These are phyloP conservation scores for Pomacea canaliculata DNA, from an alignment of 2,888 invertebrate species.

Conservation along the genomic window DNA sequence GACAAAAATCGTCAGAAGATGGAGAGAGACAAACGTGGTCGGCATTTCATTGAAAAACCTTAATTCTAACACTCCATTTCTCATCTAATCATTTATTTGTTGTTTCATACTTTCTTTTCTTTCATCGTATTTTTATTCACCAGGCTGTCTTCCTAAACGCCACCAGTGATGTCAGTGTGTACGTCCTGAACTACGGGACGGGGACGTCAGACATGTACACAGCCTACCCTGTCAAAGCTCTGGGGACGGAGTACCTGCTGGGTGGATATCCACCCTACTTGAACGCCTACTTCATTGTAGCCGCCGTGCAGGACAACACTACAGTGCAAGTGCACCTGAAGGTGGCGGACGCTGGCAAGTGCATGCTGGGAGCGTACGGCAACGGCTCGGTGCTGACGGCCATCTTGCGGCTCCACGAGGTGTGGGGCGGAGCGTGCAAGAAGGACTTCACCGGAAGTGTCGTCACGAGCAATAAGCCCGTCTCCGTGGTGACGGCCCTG, in stretches of 20 bases:
- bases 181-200: neutral
- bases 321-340: neutral
- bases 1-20: no score
- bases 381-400: neutral
- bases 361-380: neutral
- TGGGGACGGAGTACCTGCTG: conserved; percentile 6
- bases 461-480: conserved; percentile 10
- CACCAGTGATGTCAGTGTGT: neutral
- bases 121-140: no score
- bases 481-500: conserved; percentile 6
- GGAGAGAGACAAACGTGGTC: no score
- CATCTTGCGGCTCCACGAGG: neutral
- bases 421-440: conserved; percentile 2
- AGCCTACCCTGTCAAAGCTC: neutral
- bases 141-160: conserved; percentile 10
- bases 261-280: neutral
- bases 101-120: no score
- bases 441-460: neutral
- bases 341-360: neutral
- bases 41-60: no score
- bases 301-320: conserved; percentile 3
- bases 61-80: no score
- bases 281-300: conserved; percentile 3
- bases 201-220: conserved; percentile 2
- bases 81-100: no score